Percentiles rank a stretch among this genome's conserved stretches.
Conservation (phyloP, 2,113 vertebrate species). For the Pedionomus torquatus region DNA sequence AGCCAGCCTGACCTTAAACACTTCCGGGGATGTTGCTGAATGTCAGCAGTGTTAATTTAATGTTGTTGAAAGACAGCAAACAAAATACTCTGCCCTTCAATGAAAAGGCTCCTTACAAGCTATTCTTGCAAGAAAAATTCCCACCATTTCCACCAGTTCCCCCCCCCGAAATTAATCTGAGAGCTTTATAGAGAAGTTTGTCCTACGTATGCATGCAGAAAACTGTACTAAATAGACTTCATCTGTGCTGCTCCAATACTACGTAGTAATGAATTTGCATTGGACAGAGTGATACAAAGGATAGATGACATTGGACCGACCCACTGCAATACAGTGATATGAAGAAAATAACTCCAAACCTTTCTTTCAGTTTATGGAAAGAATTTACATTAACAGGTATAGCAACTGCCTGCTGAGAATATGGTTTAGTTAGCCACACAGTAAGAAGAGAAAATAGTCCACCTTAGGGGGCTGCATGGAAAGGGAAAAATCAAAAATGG, state of each 20-base stretch:
- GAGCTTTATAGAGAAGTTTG: background rate
- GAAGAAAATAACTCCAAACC: background rate
- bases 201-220: background rate
- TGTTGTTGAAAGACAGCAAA: background rate
- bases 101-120: background rate
- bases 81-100: background rate
- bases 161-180: background rate
- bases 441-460: background rate
- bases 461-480: background rate
- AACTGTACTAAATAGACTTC: background rate
- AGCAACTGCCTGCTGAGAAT: background rate
- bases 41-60: background rate
- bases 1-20: too few species aligned
- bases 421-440: background rate
- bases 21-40: too few species aligned
- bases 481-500: background rate
- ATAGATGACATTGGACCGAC: background rate
- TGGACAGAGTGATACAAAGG: background rate
- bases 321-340: background rate
- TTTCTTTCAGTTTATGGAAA: background rate
- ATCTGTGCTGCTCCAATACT: background rate
- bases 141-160: background rate
- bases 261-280: background rate
- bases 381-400: background rate
- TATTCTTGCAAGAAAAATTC: background rate